Evolutionary conservation across 2,888 invertebrate genomes (phyloP), one percentile per base, ranked within the genome.

Genomic region (Polyploca ridens): DNA sequence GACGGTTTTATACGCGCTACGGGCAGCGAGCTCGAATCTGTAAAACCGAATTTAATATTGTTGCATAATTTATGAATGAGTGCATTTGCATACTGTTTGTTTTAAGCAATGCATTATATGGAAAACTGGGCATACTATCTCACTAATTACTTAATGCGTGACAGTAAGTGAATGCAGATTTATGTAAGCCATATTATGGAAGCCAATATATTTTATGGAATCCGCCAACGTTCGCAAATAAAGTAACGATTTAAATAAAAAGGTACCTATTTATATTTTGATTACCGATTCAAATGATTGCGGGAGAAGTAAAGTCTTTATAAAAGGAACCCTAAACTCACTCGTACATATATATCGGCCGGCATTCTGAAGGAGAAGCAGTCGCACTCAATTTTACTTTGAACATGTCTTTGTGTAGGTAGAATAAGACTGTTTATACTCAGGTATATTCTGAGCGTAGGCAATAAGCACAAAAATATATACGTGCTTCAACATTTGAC

Each of bases 401-500:
- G 67, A 78, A 76, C 69, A 76, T 75, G 66, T 68, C 73, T 76
- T 71, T 75, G 69, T 78, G 64, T 66, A 46, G 41, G 41, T 41
- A 66, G 54, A 64, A 19, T 54, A 54, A 70, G 72, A 72, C 70
- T 66, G 73, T 63, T 70, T 61, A 64, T 70, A 77, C 69, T 7
- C 6, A n/a, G 14, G 1, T n/a, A 49, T 49, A 49, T 49, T 49
- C 16, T 49, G 16, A 49, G 49, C 49, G 71, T 64, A 70, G 66
- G 41, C 61, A 70, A 3, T 38, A 38, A 2, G 10, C 38, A 38
- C 38, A 38, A 38, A 38, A 8, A 10, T 38, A 38, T 38, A 38
- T 2, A 58, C 33, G 10, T 33, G 11, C 3, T 38, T 59, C 19
- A 19, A 38, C 19, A 19, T 35, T 14, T 60, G 41, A 60, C 60